Conservation (phyloP, 2,888 invertebrate species). For the Anaspis maculata region DNA sequence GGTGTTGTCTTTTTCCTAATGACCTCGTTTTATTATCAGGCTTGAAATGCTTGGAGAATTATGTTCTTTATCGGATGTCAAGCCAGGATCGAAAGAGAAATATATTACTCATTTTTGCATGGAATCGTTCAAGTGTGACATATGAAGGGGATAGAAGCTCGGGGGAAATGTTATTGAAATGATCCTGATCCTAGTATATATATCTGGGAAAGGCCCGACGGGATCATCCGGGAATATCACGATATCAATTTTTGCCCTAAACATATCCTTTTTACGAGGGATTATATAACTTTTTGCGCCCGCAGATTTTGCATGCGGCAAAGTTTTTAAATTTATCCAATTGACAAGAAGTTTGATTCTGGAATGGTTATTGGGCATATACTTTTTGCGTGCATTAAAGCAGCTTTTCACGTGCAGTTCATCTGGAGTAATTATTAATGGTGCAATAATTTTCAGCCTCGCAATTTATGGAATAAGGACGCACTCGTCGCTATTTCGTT, state of each 20-base stretch:
- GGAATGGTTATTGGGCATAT: too few species aligned
- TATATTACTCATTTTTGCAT: constrained; percentile 19
- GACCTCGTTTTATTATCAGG: too few species aligned
- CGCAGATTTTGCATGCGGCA: constrained; percentile 4
- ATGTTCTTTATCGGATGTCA: too few species aligned
- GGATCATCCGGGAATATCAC: constrained; percentile 20
- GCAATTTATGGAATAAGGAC: too few species aligned
- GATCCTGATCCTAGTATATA: constrained; percentile 19
- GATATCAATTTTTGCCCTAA: constrained; percentile 20
- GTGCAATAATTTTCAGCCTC: too few species aligned
- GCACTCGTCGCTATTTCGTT: neutral
- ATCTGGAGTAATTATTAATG: too few species aligned
- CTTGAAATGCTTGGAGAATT: too few species aligned
- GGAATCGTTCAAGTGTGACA: constrained; percentile 19
- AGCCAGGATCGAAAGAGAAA: too few species aligned
- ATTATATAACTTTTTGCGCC: constrained; percentile 12
- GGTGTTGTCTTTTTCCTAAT: too few species aligned
- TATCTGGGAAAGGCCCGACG: constrained; percentile 13
- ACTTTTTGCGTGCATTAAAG: too few species aligned
- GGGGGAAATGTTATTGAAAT: constrained; percentile 25
- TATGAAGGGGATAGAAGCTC: constrained; percentile 20
- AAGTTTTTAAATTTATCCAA: neutral
- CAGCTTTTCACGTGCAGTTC: too few species aligned
- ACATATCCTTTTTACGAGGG: constrained; percentile 11
- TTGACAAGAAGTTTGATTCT: too few species aligned